phyloP scores from a whole-genome alignment of 1,140 invertebrate genomes.

The Ericerus pela region DNA sequence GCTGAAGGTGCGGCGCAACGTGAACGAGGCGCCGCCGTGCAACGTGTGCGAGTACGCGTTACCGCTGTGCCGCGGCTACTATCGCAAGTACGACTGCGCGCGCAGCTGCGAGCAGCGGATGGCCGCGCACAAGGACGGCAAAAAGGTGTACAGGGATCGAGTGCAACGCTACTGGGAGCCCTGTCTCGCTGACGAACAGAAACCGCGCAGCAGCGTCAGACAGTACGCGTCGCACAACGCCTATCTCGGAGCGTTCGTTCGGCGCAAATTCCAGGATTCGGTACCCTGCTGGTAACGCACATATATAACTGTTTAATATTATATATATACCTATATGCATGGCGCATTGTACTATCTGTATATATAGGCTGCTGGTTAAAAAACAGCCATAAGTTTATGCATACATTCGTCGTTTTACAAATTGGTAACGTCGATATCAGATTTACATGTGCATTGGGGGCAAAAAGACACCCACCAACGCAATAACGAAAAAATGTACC shows the following conservation, averaged over 20 bases:
- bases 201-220: neutral
- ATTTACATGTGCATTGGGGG: no score
- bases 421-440: no score
- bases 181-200: neutral
- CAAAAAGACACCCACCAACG: no score
- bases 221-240: neutral
- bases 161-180: neutral
- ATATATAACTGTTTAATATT: no score
- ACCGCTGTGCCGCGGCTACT: constrained; percentile 3
- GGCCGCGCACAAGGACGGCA: neutral
- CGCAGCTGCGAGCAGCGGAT: neutral
- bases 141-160: neutral
- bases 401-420: no score
- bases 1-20: neutral
- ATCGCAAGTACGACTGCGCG: neutral
- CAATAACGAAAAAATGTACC: no score
- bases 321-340: no score
- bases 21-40: neutral
- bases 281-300: neutral
- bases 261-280: neutral
- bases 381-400: no score
- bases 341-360: no score
- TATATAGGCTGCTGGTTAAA: no score
- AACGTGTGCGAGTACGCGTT: neutral
- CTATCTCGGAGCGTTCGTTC: neutral